Evolutionary conservation across 2,113 vertebrate genomes (phyloP).

Genomic region (Benitochromis conjunctus): DNA sequence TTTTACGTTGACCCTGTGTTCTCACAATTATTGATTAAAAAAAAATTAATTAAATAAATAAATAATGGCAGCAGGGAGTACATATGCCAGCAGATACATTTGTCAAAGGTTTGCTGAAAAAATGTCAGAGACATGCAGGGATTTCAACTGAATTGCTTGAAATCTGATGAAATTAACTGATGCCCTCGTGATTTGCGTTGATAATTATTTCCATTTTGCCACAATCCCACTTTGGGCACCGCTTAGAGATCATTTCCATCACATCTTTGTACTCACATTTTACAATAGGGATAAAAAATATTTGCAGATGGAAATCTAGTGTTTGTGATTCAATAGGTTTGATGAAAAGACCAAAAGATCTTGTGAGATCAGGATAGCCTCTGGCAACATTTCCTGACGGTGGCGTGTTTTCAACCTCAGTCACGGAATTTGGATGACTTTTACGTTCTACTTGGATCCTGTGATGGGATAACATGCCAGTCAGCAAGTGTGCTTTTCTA

Average conservation of each 20-base stretch:
- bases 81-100: constrained; percentile 22
- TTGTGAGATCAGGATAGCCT: constrained; percentile 48
- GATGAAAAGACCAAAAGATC: constrained; percentile 23
- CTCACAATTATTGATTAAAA: constrained; percentile 30
- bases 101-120: constrained; percentile 26
- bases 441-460: neutral
- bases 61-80: constrained; percentile 33
- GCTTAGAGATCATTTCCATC: neutral
- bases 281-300: neutral
- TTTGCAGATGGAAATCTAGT: neutral
- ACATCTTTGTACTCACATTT: neutral
- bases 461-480: neutral
- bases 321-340: constrained; percentile 10
- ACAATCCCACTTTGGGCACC: neutral
- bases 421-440: constrained; percentile 37
- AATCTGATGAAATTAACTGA: constrained; percentile 1
- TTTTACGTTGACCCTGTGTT: neutral
- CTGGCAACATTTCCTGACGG: constrained; percentile 25
- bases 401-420: constrained; percentile 22
- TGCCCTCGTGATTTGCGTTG: constrained; percentile 16
- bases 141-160: neutral
- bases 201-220: neutral
- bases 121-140: constrained; percentile 2
- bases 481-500: neutral
- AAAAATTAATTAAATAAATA: constrained; percentile 27